Evolutionary conservation across 1,140 invertebrate species (phyloP).

Genomic region (Sweltsa coloradensis): DNA sequence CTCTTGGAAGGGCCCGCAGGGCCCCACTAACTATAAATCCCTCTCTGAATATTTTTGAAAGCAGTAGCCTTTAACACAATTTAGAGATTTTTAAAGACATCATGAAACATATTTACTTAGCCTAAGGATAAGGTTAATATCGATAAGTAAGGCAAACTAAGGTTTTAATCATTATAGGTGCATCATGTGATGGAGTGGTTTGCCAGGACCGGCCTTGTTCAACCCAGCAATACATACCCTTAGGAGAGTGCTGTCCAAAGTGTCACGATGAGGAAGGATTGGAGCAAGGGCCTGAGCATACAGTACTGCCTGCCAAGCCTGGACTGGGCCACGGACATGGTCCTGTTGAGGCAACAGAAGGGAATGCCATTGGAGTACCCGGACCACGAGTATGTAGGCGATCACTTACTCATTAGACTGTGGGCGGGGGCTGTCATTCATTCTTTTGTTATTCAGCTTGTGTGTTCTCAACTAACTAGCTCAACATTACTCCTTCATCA

Average conservation of each 20-base stretch:
- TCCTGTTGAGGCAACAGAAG: slow-evolving; percentile 6
- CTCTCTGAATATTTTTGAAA: not conserved
- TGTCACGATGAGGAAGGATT: slow-evolving; percentile 25
- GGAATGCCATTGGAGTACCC: slow-evolving; percentile 11
- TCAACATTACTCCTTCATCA: not conserved
- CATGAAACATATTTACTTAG: not conserved
- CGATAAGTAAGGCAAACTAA: no score
- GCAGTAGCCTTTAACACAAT: not conserved
- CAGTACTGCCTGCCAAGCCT: not conserved
- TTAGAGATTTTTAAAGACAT: slow-evolving; percentile 9
- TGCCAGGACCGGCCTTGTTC: slow-evolving; percentile 32
- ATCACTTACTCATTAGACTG: not conserved
- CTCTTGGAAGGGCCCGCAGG: not conserved
- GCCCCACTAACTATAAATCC: not conserved
- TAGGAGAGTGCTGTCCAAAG: slow-evolving; percentile 39
- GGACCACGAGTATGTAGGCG: slow-evolving; percentile 13
- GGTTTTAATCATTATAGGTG: slow-evolving; percentile 17
- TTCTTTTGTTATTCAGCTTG: not conserved
- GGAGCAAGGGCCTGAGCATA: not conserved
- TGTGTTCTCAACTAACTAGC: not conserved
- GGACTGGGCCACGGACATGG: slow-evolving; percentile 5
- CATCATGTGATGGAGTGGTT: slow-evolving; percentile 29
- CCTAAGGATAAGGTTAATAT: no score
- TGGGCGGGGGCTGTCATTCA: not conserved
- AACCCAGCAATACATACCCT: slow-evolving; percentile 33